A percentile compares a stretch with the other conserved stretches of the same genome.
phyloP scores from a whole-genome alignment of 1,140 invertebrate species.

The Cataglyphis hispanica region DNA sequence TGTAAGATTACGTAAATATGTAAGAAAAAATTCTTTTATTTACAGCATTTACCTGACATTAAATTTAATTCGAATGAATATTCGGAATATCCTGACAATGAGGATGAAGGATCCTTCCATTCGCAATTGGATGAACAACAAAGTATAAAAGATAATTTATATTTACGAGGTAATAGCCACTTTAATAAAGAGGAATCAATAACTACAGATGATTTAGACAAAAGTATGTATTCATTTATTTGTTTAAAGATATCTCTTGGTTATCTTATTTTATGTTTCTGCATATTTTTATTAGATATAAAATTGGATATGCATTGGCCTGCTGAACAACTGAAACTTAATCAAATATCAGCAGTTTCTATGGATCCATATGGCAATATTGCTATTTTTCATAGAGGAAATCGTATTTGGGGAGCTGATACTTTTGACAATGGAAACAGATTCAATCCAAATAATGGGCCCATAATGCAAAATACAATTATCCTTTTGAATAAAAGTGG shows the following conservation, averaged over 20 bases:
- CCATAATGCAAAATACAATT: slow-evolving; percentile 92
- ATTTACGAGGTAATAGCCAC: background rate
- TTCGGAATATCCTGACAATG: slow-evolving; percentile 73
- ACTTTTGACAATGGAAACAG: slow-evolving; percentile 90
- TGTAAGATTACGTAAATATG: background rate
- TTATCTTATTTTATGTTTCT: slow-evolving; percentile 12
- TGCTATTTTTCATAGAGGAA: slow-evolving; percentile 94
- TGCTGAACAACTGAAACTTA: slow-evolving; percentile 87
- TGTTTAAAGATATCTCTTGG: background rate
- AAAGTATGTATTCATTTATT: slow-evolving; percentile 64
- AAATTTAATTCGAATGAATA: slow-evolving; percentile 75
- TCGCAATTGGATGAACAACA: slow-evolving; percentile 25
- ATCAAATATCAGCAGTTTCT: slow-evolving; percentile 93
- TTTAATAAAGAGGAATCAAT: background rate
- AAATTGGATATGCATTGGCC: slow-evolving; percentile 87
- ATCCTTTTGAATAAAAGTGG: slow-evolving; percentile 91
- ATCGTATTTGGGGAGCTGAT: slow-evolving; percentile 90
- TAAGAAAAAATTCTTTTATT: background rate
- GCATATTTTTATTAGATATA: slow-evolving; percentile 78
- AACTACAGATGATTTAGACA: slow-evolving; percentile 61
- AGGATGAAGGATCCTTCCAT: slow-evolving; percentile 62
- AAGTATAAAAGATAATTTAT: background rate
- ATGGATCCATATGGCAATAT: slow-evolving; percentile 91
- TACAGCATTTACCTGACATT: slow-evolving; percentile 64
- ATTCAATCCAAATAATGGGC: slow-evolving; percentile 87